Base-by-base conservation (phyloP, 2,888 invertebrate species). In the Lingula anatina region DNA sequence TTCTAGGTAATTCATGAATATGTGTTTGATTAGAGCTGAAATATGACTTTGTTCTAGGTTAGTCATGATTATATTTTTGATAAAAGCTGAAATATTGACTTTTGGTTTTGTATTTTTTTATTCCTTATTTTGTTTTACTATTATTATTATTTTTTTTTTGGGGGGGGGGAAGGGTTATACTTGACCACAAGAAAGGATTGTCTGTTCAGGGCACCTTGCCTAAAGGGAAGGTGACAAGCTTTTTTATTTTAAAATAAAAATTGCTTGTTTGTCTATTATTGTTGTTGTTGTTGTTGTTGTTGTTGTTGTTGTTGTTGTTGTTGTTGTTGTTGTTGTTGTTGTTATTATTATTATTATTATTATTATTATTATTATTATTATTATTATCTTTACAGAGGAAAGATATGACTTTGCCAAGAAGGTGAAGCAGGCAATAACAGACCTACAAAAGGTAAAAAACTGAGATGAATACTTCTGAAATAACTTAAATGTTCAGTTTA, bases 351-450 rank as follows among this genome's bases (percentile, higher is more conserved):
- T n/a, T n/a, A n/a, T n/a, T n/a, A n/a, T n/a, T n/a, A n/a, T n/a
- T n/a, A n/a, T n/a, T n/a, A n/a, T n/a, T n/a, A n/a, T n/a, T n/a
- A n/a, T n/a, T n/a, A n/a, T n/a, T n/a, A n/a, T n/a, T n/a, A n/a
- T n/a, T n/a, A n/a, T n/a, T n/a, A n/a, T n/a, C 50, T 50, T 56
- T 60, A 26, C 71, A 90, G 91, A 88, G 73, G 94, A 95, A 77
- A 83, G 91, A 58, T 94, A 91, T 76, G 93, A 94, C 73, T 93
- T 90, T 78, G 95, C 94, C 0, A 86, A 93, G 49, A 90, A 90
- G 59, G 77, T 94, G 9, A 94, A 94, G 73, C 83, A 87, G 1
- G 88, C 91, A 1, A 90, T 92, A 78, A 83, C 86, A 46, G 88
- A 88, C 45, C 76, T 96, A 23, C 83, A 89, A 9, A 85, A 86